Percentiles rank a stretch among this genome's conserved stretches.
These are phyloP conservation scores for Pammene fasciana DNA, from an alignment of 2,888 invertebrate species.

Conservation along the genomic window DNA sequence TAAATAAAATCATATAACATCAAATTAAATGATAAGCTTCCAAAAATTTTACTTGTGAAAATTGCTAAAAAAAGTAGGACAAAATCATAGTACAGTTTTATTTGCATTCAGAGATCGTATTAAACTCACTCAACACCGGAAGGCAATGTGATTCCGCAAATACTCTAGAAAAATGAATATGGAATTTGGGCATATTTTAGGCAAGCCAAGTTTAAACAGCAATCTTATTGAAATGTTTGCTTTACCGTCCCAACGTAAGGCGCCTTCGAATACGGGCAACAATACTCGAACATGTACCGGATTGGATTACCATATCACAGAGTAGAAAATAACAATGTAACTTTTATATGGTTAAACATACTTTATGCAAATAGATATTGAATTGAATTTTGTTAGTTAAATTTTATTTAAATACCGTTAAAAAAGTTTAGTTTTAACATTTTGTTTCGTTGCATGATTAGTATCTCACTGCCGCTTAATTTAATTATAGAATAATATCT, in stretches of 20 bases:
- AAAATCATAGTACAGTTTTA: too few relatives aligned
- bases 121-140: not conserved
- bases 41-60: too few relatives aligned
- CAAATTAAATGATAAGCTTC: too few relatives aligned
- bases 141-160: slow-evolving; percentile 44
- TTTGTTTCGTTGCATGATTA: too few relatives aligned
- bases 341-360: not conserved
- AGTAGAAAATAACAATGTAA: slow-evolving; percentile 26
- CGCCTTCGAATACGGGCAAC: slow-evolving; percentile 30
- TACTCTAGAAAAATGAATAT: slow-evolving; percentile 47
- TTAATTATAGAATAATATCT: too few relatives aligned
- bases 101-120: not conserved
- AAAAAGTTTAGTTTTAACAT: too few relatives aligned
- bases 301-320: slow-evolving; percentile 36
- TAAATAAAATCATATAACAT: too few relatives aligned
- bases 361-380: not conserved
- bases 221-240: slow-evolving; percentile 50
- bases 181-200: slow-evolving; percentile 58
- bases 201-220: slow-evolving; percentile 67
- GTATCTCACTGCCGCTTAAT: too few relatives aligned
- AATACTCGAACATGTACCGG: slow-evolving; percentile 21
- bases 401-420: not conserved
- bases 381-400: not conserved
- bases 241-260: slow-evolving; percentile 36
- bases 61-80: too few relatives aligned